Evolutionary conservation across 2,888 invertebrate genomes (phyloP).

Genomic region (Strigamia crassipes): DNA sequence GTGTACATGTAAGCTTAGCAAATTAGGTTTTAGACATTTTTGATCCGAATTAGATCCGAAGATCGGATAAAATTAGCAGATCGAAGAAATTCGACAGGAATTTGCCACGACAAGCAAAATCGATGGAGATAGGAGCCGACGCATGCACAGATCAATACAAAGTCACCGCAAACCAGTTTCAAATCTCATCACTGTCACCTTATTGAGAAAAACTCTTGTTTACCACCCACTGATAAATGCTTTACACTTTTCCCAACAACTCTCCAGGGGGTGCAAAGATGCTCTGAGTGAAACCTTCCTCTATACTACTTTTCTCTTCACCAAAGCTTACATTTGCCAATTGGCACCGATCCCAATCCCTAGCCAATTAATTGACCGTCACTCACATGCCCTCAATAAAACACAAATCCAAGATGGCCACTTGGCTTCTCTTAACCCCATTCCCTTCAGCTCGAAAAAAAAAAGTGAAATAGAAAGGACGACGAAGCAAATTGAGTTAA

Average conservation of each 20-base stretch:
- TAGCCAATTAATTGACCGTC: constrained; percentile 23
- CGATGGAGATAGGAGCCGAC: background rate
- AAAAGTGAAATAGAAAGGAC: too few species aligned
- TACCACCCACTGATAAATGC: constrained; percentile 27
- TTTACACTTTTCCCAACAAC: constrained; percentile 28
- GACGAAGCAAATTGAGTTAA: constrained; percentile 7
- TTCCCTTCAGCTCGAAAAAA: too few species aligned
- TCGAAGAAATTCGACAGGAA: too few species aligned
- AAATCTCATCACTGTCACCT: background rate
- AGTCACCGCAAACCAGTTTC: background rate
- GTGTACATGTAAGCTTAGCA: too few species aligned
- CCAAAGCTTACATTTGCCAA: background rate
- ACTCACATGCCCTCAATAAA: constrained; percentile 5
- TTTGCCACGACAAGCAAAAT: background rate
- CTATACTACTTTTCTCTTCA: background rate
- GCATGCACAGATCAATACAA: background rate
- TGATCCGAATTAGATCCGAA: too few species aligned
- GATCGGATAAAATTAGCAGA: too few species aligned
- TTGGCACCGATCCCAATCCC: constrained; percentile 26
- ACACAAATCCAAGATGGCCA: constrained; percentile 31
- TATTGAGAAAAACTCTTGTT: constrained; percentile 14
- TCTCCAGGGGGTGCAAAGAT: background rate
- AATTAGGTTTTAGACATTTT: too few species aligned
- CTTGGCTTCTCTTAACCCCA: background rate
- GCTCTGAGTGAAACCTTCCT: background rate